These are phyloP conservation scores for Orchestes rusci DNA, from an alignment of 2,888 invertebrate genomes.

Conservation along the genomic window DNA sequence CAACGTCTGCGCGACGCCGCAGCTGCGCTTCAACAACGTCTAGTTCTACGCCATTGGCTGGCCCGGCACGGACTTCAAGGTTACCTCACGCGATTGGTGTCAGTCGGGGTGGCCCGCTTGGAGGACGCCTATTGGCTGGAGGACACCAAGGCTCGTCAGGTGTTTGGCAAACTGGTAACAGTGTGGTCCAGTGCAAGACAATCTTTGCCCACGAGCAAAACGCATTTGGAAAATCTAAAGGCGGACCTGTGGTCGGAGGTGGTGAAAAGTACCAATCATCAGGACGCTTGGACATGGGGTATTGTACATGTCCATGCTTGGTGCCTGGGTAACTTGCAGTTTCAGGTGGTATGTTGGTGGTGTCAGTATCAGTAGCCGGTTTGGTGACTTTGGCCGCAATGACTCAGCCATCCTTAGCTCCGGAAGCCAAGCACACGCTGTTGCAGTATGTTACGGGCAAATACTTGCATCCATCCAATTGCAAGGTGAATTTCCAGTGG, in stretches of 20 bases:
- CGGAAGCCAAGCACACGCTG: conserved; percentile 84
- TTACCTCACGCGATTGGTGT: conserved; percentile 65
- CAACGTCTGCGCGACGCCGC: conserved; percentile 77
- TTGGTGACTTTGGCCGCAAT: conserved; percentile 84
- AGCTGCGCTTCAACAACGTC: conserved; percentile 70
- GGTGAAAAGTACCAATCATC: conserved; percentile 77
- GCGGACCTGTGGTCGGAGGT: conserved; percentile 80
- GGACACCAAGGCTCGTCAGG: conserved; percentile 68
- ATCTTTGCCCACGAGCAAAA: conserved; percentile 74
- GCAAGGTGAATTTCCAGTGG: conserved; percentile 81
- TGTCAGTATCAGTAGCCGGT: conserved; percentile 82
- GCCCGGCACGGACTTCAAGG: conserved; percentile 65
- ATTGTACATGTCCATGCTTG: no score
- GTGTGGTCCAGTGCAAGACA: conserved; percentile 75
- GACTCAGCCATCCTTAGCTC: conserved; percentile 83
- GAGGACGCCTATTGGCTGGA: conserved; percentile 86
- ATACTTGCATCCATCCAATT: conserved; percentile 81
- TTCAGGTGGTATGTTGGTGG: conserved; percentile 80
- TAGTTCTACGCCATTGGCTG: conserved; percentile 81
- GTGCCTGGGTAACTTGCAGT: no score
- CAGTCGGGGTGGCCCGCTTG: conserved; percentile 75
- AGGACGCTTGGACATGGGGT: conserved; percentile 60
- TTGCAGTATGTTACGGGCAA: conserved; percentile 89
- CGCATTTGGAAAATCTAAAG: conserved; percentile 69
- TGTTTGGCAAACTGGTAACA: conserved; percentile 67